Percentiles rank a stretch among this genome's conserved stretches.
phyloP scores from a whole-genome alignment of 2,113 vertebrate genomes.

The Corythoichthys haematopterus region DNA sequence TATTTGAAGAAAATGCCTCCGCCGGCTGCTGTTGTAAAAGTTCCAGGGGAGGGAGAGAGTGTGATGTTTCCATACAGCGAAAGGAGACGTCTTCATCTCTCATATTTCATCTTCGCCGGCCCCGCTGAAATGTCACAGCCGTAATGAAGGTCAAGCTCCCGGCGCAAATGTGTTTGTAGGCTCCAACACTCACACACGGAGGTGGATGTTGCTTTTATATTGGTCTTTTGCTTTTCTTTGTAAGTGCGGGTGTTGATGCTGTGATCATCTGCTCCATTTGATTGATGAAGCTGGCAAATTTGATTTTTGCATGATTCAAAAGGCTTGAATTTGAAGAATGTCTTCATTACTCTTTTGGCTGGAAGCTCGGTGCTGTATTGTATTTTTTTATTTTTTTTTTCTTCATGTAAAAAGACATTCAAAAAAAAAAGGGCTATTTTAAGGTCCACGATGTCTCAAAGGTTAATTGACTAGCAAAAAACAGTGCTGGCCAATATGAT shows the following conservation, averaged over 20 bases:
- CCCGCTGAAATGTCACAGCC: constrained; percentile 63
- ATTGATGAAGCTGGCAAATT: constrained; percentile 10
- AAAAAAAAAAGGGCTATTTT: no score
- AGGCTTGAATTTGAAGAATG: background rate
- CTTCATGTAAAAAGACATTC: no score
- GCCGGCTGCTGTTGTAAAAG: background rate
- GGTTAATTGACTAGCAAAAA: no score
- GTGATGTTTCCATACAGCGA: no score
- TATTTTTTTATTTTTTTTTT: no score
- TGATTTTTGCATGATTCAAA: background rate
- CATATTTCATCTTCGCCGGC: constrained; percentile 36
- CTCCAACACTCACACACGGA: background rate
- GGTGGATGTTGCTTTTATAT: constrained; percentile 13
- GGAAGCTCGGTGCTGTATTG: background rate
- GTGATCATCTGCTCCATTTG: constrained; percentile 32
- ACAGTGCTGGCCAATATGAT: no score
- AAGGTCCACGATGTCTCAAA: no score
- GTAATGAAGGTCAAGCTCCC: constrained; percentile 56
- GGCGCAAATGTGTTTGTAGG: constrained; percentile 26
- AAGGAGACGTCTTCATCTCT: constrained; percentile 23
- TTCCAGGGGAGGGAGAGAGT: constrained; percentile 36
- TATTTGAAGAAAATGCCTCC: no score
- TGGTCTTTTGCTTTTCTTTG: constrained; percentile 14
- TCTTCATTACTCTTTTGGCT: background rate
- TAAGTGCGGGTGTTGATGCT: constrained; percentile 19